These are phyloP conservation scores for pig (Sus scrofa) DNA, from an alignment of 2,113 vertebrate species.

Conservation along the genomic window DNA sequence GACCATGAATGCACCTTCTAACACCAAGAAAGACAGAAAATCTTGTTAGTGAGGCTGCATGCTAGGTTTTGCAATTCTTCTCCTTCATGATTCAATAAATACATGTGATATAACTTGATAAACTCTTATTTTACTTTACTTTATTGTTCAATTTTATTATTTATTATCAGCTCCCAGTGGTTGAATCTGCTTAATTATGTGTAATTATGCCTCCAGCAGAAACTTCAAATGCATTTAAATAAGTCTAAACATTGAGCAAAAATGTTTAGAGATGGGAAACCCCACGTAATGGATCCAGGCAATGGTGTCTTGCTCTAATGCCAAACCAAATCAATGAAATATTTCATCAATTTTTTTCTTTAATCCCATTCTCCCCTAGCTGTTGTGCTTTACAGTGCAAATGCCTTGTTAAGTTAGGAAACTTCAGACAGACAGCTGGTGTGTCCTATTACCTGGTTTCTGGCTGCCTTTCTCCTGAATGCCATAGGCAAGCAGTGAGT, in stretches of 20 bases:
- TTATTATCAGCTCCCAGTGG: background rate
- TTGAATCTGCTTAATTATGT: background rate
- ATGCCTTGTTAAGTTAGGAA: background rate
- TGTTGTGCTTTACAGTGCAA: background rate
- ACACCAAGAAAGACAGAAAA: background rate
- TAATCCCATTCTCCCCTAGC: background rate
- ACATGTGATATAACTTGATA: background rate
- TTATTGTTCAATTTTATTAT: background rate
- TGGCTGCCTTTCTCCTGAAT: background rate
- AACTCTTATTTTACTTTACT: background rate
- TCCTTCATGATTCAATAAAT: background rate
- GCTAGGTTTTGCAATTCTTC: background rate
- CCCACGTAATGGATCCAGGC: background rate
- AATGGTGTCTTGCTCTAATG: background rate
- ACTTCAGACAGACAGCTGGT: background rate
- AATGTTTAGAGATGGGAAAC: background rate
- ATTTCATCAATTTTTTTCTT: background rate
- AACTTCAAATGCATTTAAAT: constrained; percentile 15
- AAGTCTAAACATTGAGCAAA: background rate
- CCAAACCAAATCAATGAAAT: constrained; percentile 17
- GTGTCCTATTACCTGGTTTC: background rate
- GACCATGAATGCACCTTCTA: background rate
- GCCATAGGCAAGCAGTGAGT: background rate
- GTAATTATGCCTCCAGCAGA: background rate
- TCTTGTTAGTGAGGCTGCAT: background rate